Percentiles rank a stretch among this genome's conserved stretches.
Evolutionary conservation across 2,888 invertebrate species (phyloP).

Genomic region (Philereme vetulata): DNA sequence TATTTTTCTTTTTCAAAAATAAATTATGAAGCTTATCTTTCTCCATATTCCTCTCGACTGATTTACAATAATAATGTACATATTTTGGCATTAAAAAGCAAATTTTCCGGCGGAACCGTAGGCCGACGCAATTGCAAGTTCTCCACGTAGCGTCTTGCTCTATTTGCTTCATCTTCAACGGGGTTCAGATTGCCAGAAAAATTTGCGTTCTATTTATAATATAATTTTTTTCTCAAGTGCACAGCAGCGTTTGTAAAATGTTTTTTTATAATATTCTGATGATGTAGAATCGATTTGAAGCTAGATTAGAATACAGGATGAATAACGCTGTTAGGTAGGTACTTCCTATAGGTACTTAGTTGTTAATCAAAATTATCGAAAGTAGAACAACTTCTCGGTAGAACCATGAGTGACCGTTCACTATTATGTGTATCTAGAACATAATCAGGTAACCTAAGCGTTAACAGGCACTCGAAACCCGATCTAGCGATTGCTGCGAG

Average conservation of each 20-base stretch:
- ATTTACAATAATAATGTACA: conserved; percentile 47
- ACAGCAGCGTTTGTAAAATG: conserved; percentile 48
- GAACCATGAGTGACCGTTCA: too few relatives aligned
- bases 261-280: conserved; percentile 38
- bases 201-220: conserved; percentile 62
- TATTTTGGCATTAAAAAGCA: conserved; percentile 50
- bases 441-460: too few relatives aligned
- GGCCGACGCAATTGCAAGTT: conserved; percentile 60
- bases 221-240: conserved; percentile 50
- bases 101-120: conserved; percentile 59
- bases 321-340: too few relatives aligned
- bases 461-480: too few relatives aligned
- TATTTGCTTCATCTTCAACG: conserved; percentile 70
- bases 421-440: too few relatives aligned
- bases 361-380: too few relatives aligned
- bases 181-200: conserved; percentile 68
- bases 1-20: neutral
- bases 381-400: too few relatives aligned
- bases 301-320: too few relatives aligned
- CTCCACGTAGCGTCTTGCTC: conserved; percentile 57
- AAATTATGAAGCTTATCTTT: conserved; percentile 14
- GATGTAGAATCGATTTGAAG: too few relatives aligned
- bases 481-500: too few relatives aligned
- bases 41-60: conserved; percentile 11
- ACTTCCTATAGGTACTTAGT: too few relatives aligned